These are phyloP conservation scores for Paratrypauchen microcephalus DNA, from an alignment of 2,797 vertebrate species.

Conservation along the genomic window DNA sequence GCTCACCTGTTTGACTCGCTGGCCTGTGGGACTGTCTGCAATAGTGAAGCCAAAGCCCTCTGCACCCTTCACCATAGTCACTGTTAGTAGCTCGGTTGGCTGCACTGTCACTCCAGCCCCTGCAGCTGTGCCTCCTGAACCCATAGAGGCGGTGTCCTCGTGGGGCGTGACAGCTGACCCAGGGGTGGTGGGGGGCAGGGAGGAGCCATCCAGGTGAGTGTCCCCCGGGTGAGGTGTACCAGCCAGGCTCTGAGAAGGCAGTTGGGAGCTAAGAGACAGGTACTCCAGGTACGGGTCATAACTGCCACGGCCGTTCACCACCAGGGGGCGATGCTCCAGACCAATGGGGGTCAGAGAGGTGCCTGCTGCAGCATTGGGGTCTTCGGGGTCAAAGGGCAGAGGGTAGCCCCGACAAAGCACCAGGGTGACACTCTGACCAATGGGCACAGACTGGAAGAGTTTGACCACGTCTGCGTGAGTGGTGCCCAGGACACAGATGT, in stretches of 20 bases:
- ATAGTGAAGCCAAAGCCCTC: conserved; percentile 99
- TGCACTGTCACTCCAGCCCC: conserved; percentile 81
- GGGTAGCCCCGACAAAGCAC: conserved; percentile 98
- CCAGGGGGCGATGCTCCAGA: conserved; percentile 89
- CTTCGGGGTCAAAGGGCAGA: conserved; percentile 97
- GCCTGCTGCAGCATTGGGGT: conserved; percentile 77
- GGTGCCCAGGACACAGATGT: conserved; percentile 97
- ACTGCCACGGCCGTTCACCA: conserved; percentile 94
- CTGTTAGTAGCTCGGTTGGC: conserved; percentile 92
- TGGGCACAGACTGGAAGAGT: conserved; percentile 98
- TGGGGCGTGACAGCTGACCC: conserved; percentile 78
- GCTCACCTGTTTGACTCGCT: conserved; percentile 93
- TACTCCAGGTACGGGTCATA: conserved; percentile 99
- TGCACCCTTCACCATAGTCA: conserved; percentile 97
- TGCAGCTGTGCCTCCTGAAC: conserved; percentile 88
- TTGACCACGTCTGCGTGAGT: conserved; percentile 99
- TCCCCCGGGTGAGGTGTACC: conserved; percentile 88
- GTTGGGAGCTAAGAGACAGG: conserved; percentile 95
- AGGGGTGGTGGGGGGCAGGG: conserved; percentile 84
- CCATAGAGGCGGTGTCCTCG: conserved; percentile 95
- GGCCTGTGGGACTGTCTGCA: conserved; percentile 97
- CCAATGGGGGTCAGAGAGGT: conserved; percentile 90
- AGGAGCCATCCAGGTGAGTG: conserved; percentile 91
- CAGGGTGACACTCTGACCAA: conserved; percentile 96
- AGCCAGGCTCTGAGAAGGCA: conserved; percentile 86